Conservation (phyloP, 2,888 invertebrate genomes). For the Podabrus alpinus region DNA sequence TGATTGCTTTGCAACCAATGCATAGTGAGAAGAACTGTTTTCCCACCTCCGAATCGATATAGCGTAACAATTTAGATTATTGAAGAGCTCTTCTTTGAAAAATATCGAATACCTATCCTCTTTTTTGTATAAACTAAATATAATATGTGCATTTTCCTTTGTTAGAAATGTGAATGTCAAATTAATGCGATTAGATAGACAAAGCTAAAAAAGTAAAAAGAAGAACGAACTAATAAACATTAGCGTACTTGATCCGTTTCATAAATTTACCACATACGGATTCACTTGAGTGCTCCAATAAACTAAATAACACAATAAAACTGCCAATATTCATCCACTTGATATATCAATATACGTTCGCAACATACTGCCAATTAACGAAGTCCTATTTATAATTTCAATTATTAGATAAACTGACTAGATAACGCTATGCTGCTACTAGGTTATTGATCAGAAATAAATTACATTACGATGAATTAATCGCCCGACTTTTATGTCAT, state of each 20-base stretch:
- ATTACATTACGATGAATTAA: neutral
- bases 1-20: neutral
- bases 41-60: neutral
- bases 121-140: neutral
- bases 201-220: neutral
- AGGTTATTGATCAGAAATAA: neutral
- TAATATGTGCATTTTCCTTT: neutral
- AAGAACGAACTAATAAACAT: neutral
- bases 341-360: neutral
- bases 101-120: neutral
- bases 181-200: neutral
- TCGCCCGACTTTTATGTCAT: neutral
- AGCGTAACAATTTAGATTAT: neutral
- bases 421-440: neutral
- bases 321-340: neutral
- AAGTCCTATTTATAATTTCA: neutral
- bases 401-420: neutral
- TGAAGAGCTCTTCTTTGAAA: neutral
- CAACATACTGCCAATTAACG: neutral
- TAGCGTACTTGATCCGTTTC: neutral
- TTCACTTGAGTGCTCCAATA: conserved; percentile 1
- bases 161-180: neutral
- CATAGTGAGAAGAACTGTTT: neutral
- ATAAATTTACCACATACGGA: conserved; percentile 6
- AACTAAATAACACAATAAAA: neutral